A percentile compares a stretch with the other conserved stretches of the same genome.
These are phyloP conservation scores for Gisinianus flammeolus DNA, from an alignment of 2,888 invertebrate species.

Conservation along the genomic window DNA sequence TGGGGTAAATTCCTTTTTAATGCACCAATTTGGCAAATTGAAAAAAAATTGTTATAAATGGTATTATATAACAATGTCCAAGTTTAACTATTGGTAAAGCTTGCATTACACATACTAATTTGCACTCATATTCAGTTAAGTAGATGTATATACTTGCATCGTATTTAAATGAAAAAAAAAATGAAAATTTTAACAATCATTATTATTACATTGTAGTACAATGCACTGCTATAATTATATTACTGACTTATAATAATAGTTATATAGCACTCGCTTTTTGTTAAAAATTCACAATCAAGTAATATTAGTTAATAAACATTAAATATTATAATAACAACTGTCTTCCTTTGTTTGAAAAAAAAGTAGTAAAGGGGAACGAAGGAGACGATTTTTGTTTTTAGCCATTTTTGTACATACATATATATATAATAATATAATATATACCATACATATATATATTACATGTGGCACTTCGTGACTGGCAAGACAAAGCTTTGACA, in stretches of 20 bases:
- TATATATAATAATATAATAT: too few relatives aligned
- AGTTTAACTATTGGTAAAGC: too few relatives aligned
- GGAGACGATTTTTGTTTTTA: background rate
- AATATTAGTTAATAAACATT: background rate
- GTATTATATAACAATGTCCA: too few relatives aligned
- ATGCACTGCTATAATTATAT: too few relatives aligned
- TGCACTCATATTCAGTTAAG: conserved; percentile 3
- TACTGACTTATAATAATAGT: too few relatives aligned
- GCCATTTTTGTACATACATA: background rate
- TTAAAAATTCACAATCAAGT: too few relatives aligned
- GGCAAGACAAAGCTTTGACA: conserved; percentile 29
- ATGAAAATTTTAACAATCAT: background rate
- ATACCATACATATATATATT: background rate
- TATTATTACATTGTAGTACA: background rate
- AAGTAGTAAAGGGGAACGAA: background rate
- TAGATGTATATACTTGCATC: background rate
- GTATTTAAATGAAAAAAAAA: too few relatives aligned
- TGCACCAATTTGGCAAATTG: background rate
- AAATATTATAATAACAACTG: too few relatives aligned
- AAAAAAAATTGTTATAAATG: too few relatives aligned
- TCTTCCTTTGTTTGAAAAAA: too few relatives aligned
- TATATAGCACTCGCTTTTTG: too few relatives aligned
- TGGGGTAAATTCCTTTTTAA: background rate
- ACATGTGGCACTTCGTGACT: conserved; percentile 20
- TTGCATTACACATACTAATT: background rate